Evolutionary conservation across 1,140 invertebrate species (phyloP).

Genomic region (Bombus picipes): DNA sequence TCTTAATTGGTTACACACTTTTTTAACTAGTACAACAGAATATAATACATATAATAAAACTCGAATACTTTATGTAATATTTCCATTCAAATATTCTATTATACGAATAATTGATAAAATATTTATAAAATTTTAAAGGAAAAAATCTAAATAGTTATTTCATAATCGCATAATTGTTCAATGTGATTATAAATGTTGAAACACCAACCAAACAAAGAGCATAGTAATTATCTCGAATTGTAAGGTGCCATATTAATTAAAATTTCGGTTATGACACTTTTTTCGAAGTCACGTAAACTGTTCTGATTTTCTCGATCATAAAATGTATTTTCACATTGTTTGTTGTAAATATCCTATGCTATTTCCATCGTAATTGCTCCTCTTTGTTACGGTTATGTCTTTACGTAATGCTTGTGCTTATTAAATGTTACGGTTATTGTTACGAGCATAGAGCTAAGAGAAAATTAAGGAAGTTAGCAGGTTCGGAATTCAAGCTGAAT

Average conservation of each 20-base stretch:
- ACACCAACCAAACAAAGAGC: neutral
- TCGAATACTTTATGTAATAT: no score
- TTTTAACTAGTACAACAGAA: no score
- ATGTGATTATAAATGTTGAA: neutral
- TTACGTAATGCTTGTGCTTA: conserved; percentile 20
- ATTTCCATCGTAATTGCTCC: neutral
- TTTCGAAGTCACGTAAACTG: no score
- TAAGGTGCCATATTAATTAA: neutral
- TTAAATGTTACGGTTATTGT: conserved; percentile 40
- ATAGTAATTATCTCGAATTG: neutral
- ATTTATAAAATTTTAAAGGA: no score
- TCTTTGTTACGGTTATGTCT: conserved; percentile 21
- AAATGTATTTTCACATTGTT: no score
- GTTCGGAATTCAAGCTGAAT: conserved; percentile 9
- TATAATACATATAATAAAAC: neutral
- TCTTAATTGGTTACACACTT: conserved; percentile 7
- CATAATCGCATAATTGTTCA: neutral
- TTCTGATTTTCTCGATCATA: neutral
- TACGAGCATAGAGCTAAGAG: conserved; percentile 21
- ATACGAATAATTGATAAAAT: no score
- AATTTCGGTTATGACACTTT: neutral
- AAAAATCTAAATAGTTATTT: neutral
- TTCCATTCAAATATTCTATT: neutral
- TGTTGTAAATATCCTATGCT: neutral
- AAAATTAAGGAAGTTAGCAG: conserved; percentile 11